Percentiles rank a stretch among this genome's conserved stretches.
Conservation (phyloP, 2,113 vertebrate genomes). For the Melanotaenia duboulayi region DNA sequence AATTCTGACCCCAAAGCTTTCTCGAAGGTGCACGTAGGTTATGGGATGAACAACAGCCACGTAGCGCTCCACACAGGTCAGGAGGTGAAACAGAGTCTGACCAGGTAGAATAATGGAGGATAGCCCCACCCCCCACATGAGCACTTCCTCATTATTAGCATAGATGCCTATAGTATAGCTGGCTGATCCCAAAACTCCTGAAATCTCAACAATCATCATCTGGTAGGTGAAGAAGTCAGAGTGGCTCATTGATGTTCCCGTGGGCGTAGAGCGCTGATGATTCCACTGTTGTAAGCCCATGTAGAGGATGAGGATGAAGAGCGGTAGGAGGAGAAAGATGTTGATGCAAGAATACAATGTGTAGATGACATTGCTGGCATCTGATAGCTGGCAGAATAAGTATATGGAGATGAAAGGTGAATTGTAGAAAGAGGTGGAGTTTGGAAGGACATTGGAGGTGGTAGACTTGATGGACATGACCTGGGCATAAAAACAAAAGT, state of each 20-base stretch:
- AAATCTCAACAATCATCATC: conserved; percentile 4
- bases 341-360: not conserved
- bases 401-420: not conserved
- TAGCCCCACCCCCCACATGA: accelerated
- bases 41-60: no score
- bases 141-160: accelerated
- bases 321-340: conserved; percentile 11
- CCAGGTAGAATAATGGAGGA: not conserved
- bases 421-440: accelerated
- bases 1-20: not conserved
- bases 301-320: conserved; percentile 19
- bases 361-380: accelerated
- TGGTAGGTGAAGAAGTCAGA: conserved; percentile 43
- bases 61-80: no score
- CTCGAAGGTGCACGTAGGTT: no score
- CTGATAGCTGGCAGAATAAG: not conserved
- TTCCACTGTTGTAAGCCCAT: conserved; percentile 1
- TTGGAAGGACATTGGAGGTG: no score
- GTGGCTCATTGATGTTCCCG: not conserved
- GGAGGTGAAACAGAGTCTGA: not conserved
- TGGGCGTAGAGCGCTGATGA: not conserved
- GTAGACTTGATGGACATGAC: conserved; percentile 5
- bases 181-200: not conserved
- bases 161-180: not conserved
- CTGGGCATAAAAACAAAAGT: not conserved